These are phyloP conservation scores for Hyperoplus immaculatus DNA, from an alignment of 2,797 vertebrate genomes.

Conservation along the genomic window DNA sequence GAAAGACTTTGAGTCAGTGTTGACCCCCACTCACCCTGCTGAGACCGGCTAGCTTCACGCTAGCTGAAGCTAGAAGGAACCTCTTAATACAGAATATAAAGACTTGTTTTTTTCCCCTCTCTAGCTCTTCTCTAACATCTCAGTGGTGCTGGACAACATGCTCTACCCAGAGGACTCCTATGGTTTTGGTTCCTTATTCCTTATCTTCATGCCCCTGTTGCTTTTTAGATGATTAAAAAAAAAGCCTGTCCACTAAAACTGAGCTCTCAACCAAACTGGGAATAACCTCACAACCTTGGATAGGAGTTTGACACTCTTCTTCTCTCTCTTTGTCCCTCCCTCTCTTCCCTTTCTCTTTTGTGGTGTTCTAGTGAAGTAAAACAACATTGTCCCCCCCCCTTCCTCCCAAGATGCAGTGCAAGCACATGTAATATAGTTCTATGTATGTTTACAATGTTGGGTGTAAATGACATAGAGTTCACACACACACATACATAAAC, in stretches of 20 bases:
- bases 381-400: conserved; percentile 79
- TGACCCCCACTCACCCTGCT: conserved; percentile 42
- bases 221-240: conserved; percentile 41
- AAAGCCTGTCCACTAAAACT: conserved; percentile 60
- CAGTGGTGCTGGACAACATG: conserved; percentile 53
- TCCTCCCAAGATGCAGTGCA: conserved; percentile 88
- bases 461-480: conserved; percentile 98
- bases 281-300: conserved; percentile 63
- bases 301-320: conserved; percentile 66
- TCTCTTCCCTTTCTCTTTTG: conserved; percentile 83
- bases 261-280: conserved; percentile 79
- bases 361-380: conserved; percentile 93
- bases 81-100: conserved; percentile 44
- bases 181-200: conserved; percentile 22
- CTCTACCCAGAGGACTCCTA: conserved; percentile 44
- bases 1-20: conserved; percentile 52
- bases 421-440: conserved; percentile 99
- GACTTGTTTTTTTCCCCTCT: conserved; percentile 20
- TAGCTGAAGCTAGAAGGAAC: conserved; percentile 55
- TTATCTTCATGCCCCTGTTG: conserved; percentile 41
- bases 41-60: conserved; percentile 45
- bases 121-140: conserved; percentile 51
- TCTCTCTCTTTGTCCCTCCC: conserved; percentile 60
- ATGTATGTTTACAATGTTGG: conserved; percentile 99
- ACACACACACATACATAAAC: conserved; percentile 66